These are phyloP conservation scores for Zaprionus gabonicus DNA, from an alignment of 1,140 invertebrate genomes.

Conservation along the genomic window DNA sequence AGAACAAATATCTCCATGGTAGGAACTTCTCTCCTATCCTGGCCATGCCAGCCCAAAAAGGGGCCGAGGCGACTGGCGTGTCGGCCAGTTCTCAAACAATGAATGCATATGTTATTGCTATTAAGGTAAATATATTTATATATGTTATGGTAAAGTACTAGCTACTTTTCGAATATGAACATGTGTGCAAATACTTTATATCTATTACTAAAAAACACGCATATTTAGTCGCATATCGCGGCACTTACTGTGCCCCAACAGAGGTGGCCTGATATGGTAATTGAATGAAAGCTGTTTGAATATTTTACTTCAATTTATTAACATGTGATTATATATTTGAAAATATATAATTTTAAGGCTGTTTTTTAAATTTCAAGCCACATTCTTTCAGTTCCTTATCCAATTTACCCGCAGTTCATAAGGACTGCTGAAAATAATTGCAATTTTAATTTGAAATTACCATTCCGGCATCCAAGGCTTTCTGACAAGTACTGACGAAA, in stretches of 20 bases:
- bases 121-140: slow-evolving; percentile 66
- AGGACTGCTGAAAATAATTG: slow-evolving; percentile 59
- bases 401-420: not conserved
- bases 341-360: not conserved
- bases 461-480: slow-evolving; percentile 43
- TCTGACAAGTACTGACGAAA: slow-evolving; percentile 17
- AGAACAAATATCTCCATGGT: slow-evolving; percentile 58
- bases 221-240: slow-evolving; percentile 39
- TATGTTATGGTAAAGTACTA: slow-evolving; percentile 48
- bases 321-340: not conserved
- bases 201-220: slow-evolving; percentile 49
- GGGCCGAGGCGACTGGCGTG: not conserved
- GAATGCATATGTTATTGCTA: slow-evolving; percentile 64
- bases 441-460: slow-evolving; percentile 50
- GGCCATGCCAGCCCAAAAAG: not conserved
- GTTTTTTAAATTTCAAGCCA: not conserved
- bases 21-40: not conserved
- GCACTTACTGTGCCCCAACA: slow-evolving; percentile 5
- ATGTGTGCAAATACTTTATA: slow-evolving; percentile 80
- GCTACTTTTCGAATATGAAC: slow-evolving; percentile 67
- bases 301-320: not conserved
- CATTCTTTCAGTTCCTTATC: not conserved
- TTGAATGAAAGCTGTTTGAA: slow-evolving; percentile 16
- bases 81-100: slow-evolving; percentile 51
- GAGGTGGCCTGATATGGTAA: slow-evolving; percentile 35